These are phyloP conservation scores for Steinernema carpocapsae DNA, from an alignment of 2,888 invertebrate genomes.

Conservation along the genomic window DNA sequence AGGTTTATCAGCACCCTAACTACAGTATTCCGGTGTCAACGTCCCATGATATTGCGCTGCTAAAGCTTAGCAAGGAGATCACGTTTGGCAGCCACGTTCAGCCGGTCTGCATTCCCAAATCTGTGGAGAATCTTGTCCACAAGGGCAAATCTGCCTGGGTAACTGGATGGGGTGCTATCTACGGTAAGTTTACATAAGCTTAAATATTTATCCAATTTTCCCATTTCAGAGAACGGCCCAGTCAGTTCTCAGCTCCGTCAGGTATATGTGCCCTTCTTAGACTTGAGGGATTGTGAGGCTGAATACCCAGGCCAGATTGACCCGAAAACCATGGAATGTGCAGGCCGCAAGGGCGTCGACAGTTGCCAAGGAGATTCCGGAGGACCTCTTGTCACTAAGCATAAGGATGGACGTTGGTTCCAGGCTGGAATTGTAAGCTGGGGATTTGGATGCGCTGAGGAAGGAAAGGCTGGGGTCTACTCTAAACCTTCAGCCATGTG, in stretches of 20 bases:
- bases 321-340: slow-evolving; percentile 39
- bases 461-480: slow-evolving; percentile 28
- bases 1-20: slow-evolving; percentile 45
- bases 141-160: slow-evolving; percentile 37
- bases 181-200: not conserved
- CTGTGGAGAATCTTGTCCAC: slow-evolving; percentile 37
- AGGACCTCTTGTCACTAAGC: slow-evolving; percentile 39
- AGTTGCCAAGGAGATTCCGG: slow-evolving; percentile 44
- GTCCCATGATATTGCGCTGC: slow-evolving; percentile 44
- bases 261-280: slow-evolving; percentile 46
- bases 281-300: slow-evolving; percentile 40
- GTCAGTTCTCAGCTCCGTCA: slow-evolving; percentile 42
- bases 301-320: slow-evolving; percentile 44
- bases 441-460: slow-evolving; percentile 38
- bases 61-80: slow-evolving; percentile 40
- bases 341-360: slow-evolving; percentile 37
- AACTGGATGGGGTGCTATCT: slow-evolving; percentile 45
- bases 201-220: not conserved
- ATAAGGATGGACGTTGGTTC: slow-evolving; percentile 37
- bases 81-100: slow-evolving; percentile 41
- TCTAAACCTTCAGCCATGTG: slow-evolving; percentile 22
- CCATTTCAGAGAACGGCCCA: slow-evolving; percentile 32
- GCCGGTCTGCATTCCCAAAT: slow-evolving; percentile 44
- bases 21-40: slow-evolving; percentile 36
- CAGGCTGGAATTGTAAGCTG: slow-evolving; percentile 40